Base-by-base conservation (phyloP, 2,888 invertebrate genomes). In the Tethea ocularis region DNA sequence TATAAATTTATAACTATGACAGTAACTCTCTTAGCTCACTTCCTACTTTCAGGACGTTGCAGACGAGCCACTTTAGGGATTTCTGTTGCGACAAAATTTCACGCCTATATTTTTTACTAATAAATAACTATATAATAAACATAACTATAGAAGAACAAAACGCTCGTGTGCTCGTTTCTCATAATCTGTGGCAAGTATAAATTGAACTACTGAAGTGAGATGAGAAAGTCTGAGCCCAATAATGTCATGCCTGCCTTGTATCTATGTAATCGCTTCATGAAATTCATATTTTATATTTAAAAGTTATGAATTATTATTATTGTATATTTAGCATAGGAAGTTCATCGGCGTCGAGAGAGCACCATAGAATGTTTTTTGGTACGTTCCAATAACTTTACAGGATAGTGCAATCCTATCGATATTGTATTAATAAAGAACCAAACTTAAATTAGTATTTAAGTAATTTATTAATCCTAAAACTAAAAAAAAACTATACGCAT, bases 401-500 rank as follows among this genome's bases (percentile, higher is more conserved):
- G 86, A 92, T 91, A 92, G 90, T 88, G 89, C 89, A 87, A 92
- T 93, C 92, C 91, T 91, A 91, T 87, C 88, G 89, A 92, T 93
- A 92, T 92, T 92, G 92, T 93, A 92, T 91, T 91, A 91, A 92
- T 93, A 92, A 93, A 93, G 93, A 93, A 93, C 93, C 93, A 93
- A 93, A 92, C 88, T 91, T 91, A 88, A 90, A 84, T 90, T 93
- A 93, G 93, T 84, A 88, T 89, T 89, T 93, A 92, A 93, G 92
- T 93, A 93, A 93, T 93, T 93, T 93, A 93, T 93, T 93, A 46
- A 93, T 93, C 93, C 92, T 93, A 91, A 91, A 92, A 91, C 88
- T 86, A 86, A 86, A 85, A 83, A 71, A 80, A 91, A 91, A 91
- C 93, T 93, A 92, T 93, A 93, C 90, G 93, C 93, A 93, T 93